Conservation (phyloP, 2,113 vertebrate genomes). For the Cichladusa arquata region DNA sequence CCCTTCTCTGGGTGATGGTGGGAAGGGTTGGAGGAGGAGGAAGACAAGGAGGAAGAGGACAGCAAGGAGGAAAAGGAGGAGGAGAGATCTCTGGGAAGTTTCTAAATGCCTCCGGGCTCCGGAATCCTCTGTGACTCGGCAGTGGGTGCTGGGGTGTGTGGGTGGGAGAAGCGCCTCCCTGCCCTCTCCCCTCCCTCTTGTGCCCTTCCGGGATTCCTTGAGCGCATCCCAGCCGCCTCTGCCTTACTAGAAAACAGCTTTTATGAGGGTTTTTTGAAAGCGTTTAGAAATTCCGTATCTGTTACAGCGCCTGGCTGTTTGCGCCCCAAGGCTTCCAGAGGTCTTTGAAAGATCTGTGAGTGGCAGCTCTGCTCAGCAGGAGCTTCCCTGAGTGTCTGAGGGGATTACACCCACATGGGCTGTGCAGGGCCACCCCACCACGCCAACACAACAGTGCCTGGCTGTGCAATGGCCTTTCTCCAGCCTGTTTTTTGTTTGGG, state of each 20-base stretch:
- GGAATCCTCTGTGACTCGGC: background rate
- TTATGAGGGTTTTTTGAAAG: background rate
- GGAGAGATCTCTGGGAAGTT: background rate
- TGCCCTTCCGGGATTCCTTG: background rate
- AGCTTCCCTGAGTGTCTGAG: background rate
- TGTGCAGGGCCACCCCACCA: background rate
- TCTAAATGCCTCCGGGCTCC: background rate
- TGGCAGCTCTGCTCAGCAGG: background rate
- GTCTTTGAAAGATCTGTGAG: background rate
- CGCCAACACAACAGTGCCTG: background rate
- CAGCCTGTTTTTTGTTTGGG: background rate
- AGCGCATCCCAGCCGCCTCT: background rate
- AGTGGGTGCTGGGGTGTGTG: background rate
- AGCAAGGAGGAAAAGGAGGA: background rate
- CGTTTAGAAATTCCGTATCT: background rate
- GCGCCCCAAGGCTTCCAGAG: background rate
- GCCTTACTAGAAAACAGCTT: background rate
- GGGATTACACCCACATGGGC: background rate
- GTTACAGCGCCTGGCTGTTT: rapidly evolving
- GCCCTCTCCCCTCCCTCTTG: background rate
- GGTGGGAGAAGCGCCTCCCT: background rate
- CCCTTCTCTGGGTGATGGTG: background rate
- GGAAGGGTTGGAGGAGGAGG: background rate
- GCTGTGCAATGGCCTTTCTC: background rate
- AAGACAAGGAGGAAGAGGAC: background rate